Conservation (phyloP, 2,797 vertebrate genomes). For the Podargus strigoides region DNA sequence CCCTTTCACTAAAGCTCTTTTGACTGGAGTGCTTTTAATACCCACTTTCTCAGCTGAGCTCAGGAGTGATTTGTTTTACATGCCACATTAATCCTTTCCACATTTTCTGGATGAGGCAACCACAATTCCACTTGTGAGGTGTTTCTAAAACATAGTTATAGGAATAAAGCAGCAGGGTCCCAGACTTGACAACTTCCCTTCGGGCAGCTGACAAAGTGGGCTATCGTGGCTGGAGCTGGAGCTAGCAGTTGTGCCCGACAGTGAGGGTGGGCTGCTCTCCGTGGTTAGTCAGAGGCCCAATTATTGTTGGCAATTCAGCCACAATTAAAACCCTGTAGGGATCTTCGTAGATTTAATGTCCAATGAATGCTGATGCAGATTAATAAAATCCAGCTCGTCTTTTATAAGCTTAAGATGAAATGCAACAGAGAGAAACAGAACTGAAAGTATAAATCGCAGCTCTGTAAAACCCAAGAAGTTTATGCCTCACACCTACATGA, state of each 20-base stretch:
- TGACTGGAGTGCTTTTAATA: constrained; percentile 84
- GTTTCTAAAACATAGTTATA: constrained; percentile 81
- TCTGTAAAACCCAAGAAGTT: constrained; percentile 66
- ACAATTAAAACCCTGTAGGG: constrained; percentile 82
- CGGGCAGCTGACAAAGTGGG: constrained; percentile 76
- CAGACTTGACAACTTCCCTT: constrained; percentile 84
- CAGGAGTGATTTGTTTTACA: constrained; percentile 86
- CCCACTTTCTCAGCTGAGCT: constrained; percentile 85
- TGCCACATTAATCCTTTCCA: constrained; percentile 91
- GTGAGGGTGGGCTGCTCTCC: constrained; percentile 71
- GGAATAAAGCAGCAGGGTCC: constrained; percentile 84
- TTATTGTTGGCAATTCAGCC: constrained; percentile 82
- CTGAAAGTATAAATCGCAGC: constrained; percentile 54
- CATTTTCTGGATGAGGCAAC: constrained; percentile 87
- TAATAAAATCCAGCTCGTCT: constrained; percentile 65
- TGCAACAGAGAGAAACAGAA: constrained; percentile 37
- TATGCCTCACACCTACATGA: constrained; percentile 60
- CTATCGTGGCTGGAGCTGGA: constrained; percentile 70
- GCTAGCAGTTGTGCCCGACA: constrained; percentile 70
- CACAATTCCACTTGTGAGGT: constrained; percentile 86
- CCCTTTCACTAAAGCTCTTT: constrained; percentile 81
- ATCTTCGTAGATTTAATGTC: constrained; percentile 73
- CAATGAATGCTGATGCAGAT: constrained; percentile 74
- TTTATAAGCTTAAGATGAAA: constrained; percentile 64
- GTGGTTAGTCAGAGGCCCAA: constrained; percentile 70